Base-by-base conservation (phyloP, 1,140 invertebrate genomes). In the Bombus consobrinus region DNA sequence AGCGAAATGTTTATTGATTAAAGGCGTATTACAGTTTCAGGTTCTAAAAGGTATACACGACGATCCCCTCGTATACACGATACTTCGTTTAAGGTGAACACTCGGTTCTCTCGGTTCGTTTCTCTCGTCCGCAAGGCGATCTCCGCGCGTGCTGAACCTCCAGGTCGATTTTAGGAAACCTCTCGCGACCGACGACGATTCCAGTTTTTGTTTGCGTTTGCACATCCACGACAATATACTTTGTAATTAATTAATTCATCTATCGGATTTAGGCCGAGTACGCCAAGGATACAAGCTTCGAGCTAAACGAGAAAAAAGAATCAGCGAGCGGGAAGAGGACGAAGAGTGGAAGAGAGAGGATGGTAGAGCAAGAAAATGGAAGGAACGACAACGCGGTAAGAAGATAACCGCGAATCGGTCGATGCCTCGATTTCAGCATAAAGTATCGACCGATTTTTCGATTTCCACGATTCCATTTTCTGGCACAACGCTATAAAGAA, bases 1-100 rank as follows among this genome's bases (percentile, higher is more conserved):
- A 91, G 89, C 90, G 90, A 91, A 91, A 91, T 88, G 79, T 90
- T 91, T 91, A 91, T 91, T 91, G 86, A 91, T 91, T 91, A 89
- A 91, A 91, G 87, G 84, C 87, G 88, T 91, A 85, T 90, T 91
- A 90, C 87, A 91, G 71, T 75, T 91, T 86, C 78, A 89, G 75
- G 72, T 87, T 88, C 89, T 91, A 91, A 62, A 81, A 91, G 39
- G 64, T 91, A 91, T 77, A 90, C 89, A 90, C 87, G 89, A 90
- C 86, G 89, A 86, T 90, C 83, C 81, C 84, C 68, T 90, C 83
- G 87, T 82, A 80, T 81, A 68, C 88, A 76, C 72, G 81, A 89
- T 78, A 83, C 57, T 75, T 71, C 41, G 74, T 86, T 81, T 66
- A 86, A 74, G 64, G 64, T 15, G 69, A 83, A 71, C 89, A 39